Evolutionary conservation across 2,797 vertebrate species (phyloP).

Genomic region (Pseudochirops cupreus): DNA sequence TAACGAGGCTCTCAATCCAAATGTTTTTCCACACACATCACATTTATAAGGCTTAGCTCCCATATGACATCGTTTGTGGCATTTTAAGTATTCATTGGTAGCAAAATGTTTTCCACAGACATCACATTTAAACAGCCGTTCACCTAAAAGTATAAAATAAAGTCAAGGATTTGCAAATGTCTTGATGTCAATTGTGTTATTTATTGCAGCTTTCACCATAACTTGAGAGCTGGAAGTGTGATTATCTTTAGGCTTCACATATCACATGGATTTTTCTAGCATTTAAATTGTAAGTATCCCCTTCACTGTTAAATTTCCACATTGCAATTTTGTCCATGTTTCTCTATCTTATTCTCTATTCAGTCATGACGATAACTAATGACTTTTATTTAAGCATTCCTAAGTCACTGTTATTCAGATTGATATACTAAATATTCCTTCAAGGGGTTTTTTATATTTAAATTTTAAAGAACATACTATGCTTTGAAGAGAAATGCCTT

Average conservation of each 20-base stretch:
- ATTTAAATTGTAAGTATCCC: background rate
- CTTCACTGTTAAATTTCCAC: background rate
- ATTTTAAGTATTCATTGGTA: constrained; percentile 83
- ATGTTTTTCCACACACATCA: constrained; percentile 78
- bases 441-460: background rate
- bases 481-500: background rate
- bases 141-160: constrained; percentile 69
- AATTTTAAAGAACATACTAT: background rate
- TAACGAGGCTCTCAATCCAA: constrained; percentile 82
- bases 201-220: background rate
- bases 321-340: background rate
- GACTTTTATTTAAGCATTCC: background rate
- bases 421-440: background rate
- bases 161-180: background rate
- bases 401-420: background rate
- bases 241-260: background rate
- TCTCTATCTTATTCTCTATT: background rate
- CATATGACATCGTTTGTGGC: constrained; percentile 83
- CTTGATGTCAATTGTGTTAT: background rate
- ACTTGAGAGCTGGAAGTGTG: background rate
- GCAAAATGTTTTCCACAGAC: constrained; percentile 84
- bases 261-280: background rate
- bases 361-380: background rate
- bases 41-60: constrained; percentile 82
- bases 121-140: constrained; percentile 81